Evolutionary conservation across 2,113 vertebrate genomes (phyloP), one percentile per base, ranked within the genome.

Genomic region (Peromyscus californicus): DNA sequence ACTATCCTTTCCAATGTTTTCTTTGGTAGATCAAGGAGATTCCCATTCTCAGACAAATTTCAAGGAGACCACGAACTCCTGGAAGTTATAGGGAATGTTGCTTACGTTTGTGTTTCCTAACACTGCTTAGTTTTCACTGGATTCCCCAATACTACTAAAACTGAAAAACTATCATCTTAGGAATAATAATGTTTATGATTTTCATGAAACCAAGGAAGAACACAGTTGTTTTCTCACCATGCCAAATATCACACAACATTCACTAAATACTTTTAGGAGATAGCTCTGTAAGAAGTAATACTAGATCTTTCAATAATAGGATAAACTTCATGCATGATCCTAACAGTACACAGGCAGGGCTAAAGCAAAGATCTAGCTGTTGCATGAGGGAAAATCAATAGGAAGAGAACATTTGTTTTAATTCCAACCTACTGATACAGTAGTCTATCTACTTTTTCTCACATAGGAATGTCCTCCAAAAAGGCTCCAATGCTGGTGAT

Each of bases 121-220:
- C 36, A n/a, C 15, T 78, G 51, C 33, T 57, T 65, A 87, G 6
- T 3, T 91, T 94, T 96, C 21, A 48, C 0, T 93, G n/a, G 10
- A 79, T 39, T 79, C 33, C 42, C 36, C 1, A 29, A 76, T 54
- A 13, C 26, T 88, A 70, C 11, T 83, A 93, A 86, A 91, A 90
- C 69, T 63, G 57, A 89, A 95, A 69, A 90, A 36, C 29, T 22
- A n/a, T 1, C 54, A 65, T 4, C 54, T 91, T n/a, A 84, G 72
- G 48, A 97, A 76, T 75, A 97, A 51, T 67, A 87, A 92, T 72
- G 16, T 39, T 75, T 63, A 57, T 92, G n/a, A 93, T 17, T 54
- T 94, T 83, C 42, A 59, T 70, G 74, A 93, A n/a, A 86, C 57
- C 15, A 7, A 42, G 48, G 13, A 94, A 61, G 12, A 7, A 45